Evolutionary conservation across 2,888 invertebrate species (phyloP), one percentile per base, ranked within the genome.

Genomic region (Eupeodes latifasciatus): DNA sequence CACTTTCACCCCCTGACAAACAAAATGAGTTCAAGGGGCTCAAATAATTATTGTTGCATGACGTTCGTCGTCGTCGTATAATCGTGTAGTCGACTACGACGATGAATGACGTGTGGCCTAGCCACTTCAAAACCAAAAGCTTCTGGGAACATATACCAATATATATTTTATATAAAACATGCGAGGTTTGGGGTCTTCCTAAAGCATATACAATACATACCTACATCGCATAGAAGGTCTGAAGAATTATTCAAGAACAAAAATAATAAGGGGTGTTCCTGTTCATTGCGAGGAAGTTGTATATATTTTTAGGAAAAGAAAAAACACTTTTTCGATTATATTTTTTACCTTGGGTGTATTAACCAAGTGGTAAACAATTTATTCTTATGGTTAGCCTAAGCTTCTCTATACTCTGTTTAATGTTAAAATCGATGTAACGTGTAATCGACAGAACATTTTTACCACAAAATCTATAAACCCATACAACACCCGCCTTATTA

Each of bases 1-100:
- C 87, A 74, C 87, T 87, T 84, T 77, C 62, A 74, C 72, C 77
- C 72, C 72, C 81, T 16, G 84, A 67, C 80, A 87, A 47, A 84
- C 57, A 87, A 80, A 72, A 84, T 76, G 87, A 87, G 87, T 84
- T 87, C 87, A 87, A 87, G 84, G 87, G 77, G 83, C 69, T 59
- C 80, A 74, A 67, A 80, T 87, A 87, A 87, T 87, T 80, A 81
- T 76, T 77, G 80, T 87, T 61, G 84, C 84, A 87, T 87, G 87
- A 84, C 87, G 87, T 69, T 69, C 69, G 79, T 40, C 71, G 59
- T 44, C 47, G n/a, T 27, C 57, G 59, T 14, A 14, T 27, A 44
- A 19, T 66, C 55, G 3, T 27, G 27, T 40, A 40, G 40, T 40
- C 40, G 40, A 40, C 40, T 4, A 40, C 40, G 40, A 40, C 4